Conservation (phyloP, 2,113 vertebrate genomes). For the Raja brachyura region DNA sequence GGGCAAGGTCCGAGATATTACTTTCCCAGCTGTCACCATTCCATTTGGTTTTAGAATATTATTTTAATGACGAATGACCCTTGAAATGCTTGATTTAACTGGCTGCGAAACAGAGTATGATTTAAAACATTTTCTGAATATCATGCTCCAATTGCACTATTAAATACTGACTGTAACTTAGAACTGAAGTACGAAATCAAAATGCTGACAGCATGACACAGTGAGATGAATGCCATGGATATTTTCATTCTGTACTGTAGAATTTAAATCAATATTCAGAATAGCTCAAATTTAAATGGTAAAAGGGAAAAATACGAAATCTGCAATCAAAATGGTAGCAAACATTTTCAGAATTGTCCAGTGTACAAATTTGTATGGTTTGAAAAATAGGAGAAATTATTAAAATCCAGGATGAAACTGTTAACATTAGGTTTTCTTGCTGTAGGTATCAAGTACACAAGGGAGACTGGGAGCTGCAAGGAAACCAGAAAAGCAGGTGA, state of each 20-base stretch:
- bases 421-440: neutral
- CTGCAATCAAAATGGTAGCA: neutral
- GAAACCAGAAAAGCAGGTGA: slow-evolving; percentile 75
- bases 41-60: neutral
- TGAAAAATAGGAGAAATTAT: neutral
- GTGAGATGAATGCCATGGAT: neutral
- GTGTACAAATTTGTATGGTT: neutral
- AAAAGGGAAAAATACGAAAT: neutral
- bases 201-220: neutral
- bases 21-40: neutral
- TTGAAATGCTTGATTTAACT: neutral
- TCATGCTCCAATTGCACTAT: neutral
- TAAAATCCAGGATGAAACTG: neutral
- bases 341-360: neutral
- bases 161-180: neutral
- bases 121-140: neutral
- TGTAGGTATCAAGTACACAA: slow-evolving; percentile 66
- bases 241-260: neutral
- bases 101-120: neutral
- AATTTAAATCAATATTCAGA: neutral
- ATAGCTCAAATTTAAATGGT: neutral
- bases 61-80: neutral
- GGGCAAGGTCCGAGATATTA: neutral
- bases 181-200: neutral
- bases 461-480: slow-evolving; percentile 61